A percentile compares a stretch with the other conserved stretches of the same genome.
Evolutionary conservation across 1,140 invertebrate species (phyloP).

Genomic region (Papilio glaucus): DNA sequence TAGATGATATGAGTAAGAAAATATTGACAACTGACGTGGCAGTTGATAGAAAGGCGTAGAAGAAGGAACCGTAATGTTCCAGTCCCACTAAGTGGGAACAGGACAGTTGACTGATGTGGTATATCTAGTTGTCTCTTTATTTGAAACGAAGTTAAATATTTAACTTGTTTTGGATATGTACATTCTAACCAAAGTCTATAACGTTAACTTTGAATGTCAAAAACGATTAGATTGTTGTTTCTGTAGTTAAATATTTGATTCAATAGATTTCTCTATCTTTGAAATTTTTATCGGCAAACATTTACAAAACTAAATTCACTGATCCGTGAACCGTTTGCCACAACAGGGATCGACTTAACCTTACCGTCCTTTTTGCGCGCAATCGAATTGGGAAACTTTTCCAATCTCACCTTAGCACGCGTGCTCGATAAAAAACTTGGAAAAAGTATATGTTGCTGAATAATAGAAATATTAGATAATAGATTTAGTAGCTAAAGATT

Average conservation of each 20-base stretch:
- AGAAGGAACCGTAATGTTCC: no score
- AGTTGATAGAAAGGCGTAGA: no score
- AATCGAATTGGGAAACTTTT: constrained; percentile 11
- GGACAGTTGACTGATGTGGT: no score
- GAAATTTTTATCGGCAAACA: not conserved
- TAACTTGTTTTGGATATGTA: no score
- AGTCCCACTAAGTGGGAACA: no score
- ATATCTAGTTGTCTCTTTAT: no score
- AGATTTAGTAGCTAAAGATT: not conserved
- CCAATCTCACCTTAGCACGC: not conserved
- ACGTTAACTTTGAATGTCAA: no score
- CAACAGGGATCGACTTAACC: constrained; percentile 12
- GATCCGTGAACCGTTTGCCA: constrained; percentile 16
- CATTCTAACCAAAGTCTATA: no score
- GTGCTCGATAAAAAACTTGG: not conserved
- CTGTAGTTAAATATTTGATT: not conserved
- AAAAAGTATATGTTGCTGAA: not conserved
- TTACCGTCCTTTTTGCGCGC: constrained; percentile 4
- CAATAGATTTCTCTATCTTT: not conserved
- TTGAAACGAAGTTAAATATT: no score
- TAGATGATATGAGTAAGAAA: no score
- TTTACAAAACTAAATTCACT: constrained; percentile 16
- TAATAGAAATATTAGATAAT: not conserved
- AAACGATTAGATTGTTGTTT: not conserved
- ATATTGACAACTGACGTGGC: no score